A percentile compares a stretch with the other conserved stretches of the same genome.
These are phyloP conservation scores for Rostratula benghalensis DNA, from an alignment of 2,113 vertebrate species.

Conservation along the genomic window DNA sequence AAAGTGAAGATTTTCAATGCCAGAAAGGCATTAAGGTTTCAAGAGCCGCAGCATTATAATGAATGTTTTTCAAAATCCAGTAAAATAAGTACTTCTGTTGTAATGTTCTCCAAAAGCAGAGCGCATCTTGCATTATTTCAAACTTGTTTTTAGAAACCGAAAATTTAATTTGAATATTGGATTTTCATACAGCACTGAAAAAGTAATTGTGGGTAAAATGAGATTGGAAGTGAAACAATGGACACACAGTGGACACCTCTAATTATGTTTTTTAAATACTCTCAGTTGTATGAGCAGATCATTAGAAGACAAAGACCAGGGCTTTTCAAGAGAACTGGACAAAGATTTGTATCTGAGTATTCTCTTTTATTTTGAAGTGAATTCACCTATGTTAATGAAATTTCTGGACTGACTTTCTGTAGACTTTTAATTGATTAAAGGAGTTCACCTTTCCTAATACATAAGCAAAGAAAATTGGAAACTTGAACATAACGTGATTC, in stretches of 20 bases:
- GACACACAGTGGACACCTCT: neutral
- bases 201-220: neutral
- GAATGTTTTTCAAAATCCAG: neutral
- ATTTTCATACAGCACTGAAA: neutral
- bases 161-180: neutral
- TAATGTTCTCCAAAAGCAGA: neutral
- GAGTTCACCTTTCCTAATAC: neutral
- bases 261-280: neutral
- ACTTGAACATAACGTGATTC: neutral
- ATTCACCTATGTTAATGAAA: neutral
- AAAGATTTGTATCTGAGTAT: neutral
- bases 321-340: neutral
- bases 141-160: neutral
- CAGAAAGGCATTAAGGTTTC: neutral
- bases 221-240: neutral
- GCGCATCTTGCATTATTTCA: neutral
- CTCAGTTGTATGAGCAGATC: neutral
- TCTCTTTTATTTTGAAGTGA: neutral
- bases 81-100: neutral
- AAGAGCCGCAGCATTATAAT: neutral
- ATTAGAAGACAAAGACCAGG: neutral
- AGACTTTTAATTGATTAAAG: neutral
- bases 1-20: neutral
- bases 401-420: neutral
- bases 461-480: conserved; percentile 9